These are phyloP conservation scores for Xiphophorus couchianus DNA, from an alignment of 2,113 vertebrate species.

Conservation along the genomic window DNA sequence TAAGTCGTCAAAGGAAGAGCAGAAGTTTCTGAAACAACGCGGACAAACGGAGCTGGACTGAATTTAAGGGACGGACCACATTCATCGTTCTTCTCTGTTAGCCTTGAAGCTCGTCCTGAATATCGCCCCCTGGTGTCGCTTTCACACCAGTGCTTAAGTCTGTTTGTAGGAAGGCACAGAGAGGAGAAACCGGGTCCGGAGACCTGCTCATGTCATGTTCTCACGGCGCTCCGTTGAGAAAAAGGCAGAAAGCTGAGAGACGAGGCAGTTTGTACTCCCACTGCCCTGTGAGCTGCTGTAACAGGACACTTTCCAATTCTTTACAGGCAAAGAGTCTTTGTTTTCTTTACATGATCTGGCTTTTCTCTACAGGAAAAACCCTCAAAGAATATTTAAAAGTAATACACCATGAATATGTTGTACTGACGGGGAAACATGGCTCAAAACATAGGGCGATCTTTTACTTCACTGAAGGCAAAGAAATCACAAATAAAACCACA, in stretches of 20 bases:
- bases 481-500: slow-evolving; percentile 74
- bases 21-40: slow-evolving; percentile 31
- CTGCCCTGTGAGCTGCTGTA: slow-evolving; percentile 57
- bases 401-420: slow-evolving; percentile 74
- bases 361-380: slow-evolving; percentile 70
- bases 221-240: slow-evolving; percentile 32
- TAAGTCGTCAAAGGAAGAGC: slow-evolving; percentile 60
- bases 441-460: slow-evolving; percentile 75
- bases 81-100: slow-evolving; percentile 43
- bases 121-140: slow-evolving; percentile 56
- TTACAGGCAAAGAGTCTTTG: slow-evolving; percentile 61
- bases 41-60: slow-evolving; percentile 38
- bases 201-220: slow-evolving; percentile 39
- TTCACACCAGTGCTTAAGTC: slow-evolving; percentile 77
- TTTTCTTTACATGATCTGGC: slow-evolving; percentile 67
- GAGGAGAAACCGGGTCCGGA: slow-evolving; percentile 59
- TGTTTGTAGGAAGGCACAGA: slow-evolving; percentile 82
- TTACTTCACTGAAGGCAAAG: slow-evolving; percentile 82
- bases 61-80: slow-evolving; percentile 49
- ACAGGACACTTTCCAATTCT: slow-evolving; percentile 66
- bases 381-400: slow-evolving; percentile 79
- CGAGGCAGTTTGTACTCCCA: slow-evolving; percentile 49
- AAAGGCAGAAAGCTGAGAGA: slow-evolving; percentile 17
- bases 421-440: slow-evolving; percentile 78
- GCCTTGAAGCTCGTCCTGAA: neutral